A percentile compares a stretch with the other conserved stretches of the same genome.
These are phyloP conservation scores for Melitaea cinxia DNA, from an alignment of 1,140 invertebrate genomes.

Conservation along the genomic window DNA sequence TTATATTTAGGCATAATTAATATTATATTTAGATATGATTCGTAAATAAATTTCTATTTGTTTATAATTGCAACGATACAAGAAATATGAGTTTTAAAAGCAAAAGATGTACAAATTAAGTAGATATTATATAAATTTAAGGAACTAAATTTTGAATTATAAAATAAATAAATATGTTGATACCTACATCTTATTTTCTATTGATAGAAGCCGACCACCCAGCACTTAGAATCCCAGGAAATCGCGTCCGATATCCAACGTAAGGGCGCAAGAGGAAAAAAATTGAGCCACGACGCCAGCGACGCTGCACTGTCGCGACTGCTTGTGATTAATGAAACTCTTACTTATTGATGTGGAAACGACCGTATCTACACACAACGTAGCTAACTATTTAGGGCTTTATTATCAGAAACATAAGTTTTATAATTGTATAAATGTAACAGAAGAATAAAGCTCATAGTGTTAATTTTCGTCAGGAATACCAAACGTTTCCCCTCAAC, in stretches of 20 bases:
- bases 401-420: slow-evolving; percentile 21
- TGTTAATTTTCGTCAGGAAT: slow-evolving; percentile 54
- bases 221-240: slow-evolving; percentile 73
- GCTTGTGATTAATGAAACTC: slow-evolving; percentile 76
- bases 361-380: slow-evolving; percentile 37
- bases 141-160: too few species aligned
- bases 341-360: slow-evolving; percentile 69
- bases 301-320: slow-evolving; percentile 77
- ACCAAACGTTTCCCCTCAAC: slow-evolving; percentile 78
- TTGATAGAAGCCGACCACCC: slow-evolving; percentile 73
- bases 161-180: too few species aligned
- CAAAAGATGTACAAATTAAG: too few species aligned
- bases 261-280: slow-evolving; percentile 78
- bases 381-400: slow-evolving; percentile 27
- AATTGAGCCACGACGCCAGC: slow-evolving; percentile 74
- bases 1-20: too few species aligned
- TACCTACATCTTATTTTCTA: slow-evolving; percentile 38
- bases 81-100: too few species aligned
- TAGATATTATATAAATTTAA: too few species aligned
- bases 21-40: too few species aligned
- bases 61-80: too few species aligned
- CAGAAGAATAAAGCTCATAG: slow-evolving; percentile 28
- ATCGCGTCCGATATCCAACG: slow-evolving; percentile 77
- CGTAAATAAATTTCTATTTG: too few species aligned
- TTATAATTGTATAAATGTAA: slow-evolving; percentile 13